A percentile compares a stretch with the other conserved stretches of the same genome.
phyloP scores from a whole-genome alignment of 2,797 vertebrate species.

The Amblyraja radiata region DNA sequence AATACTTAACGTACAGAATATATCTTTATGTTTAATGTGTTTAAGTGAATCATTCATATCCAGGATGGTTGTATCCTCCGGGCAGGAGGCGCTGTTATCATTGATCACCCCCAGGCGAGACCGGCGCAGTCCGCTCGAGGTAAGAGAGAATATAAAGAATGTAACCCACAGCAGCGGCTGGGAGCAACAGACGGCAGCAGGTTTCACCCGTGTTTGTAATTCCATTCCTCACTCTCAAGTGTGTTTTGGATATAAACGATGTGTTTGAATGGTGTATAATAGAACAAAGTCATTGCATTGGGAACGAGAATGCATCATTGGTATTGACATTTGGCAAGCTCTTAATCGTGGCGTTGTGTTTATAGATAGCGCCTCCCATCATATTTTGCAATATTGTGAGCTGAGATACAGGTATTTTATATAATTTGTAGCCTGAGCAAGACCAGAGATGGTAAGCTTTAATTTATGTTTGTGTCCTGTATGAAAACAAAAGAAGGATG shows the following conservation, averaged over 20 bases:
- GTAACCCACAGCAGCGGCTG: too few species aligned
- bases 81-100: not conserved
- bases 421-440: not conserved
- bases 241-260: not conserved
- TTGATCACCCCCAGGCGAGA: not conserved
- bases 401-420: not conserved
- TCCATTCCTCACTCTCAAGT: not conserved
- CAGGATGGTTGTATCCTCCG: not conserved
- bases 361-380: too few species aligned
- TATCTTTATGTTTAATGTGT: not conserved
- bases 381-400: not conserved
- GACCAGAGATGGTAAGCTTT: not conserved
- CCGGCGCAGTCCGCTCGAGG: not conserved
- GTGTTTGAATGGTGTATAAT: constrained; percentile 27
- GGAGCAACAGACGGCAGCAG: not conserved
- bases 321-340: not conserved
- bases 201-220: not conserved
- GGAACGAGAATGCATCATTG: not conserved
- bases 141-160: not conserved
- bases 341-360: not conserved
- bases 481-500: constrained; percentile 29
- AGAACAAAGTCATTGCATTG: constrained; percentile 22
- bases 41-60: not conserved
- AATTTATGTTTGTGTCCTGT: too few species aligned
- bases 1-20: not conserved